A percentile compares a stretch with the other conserved stretches of the same genome.
Evolutionary conservation across 2,797 vertebrate species (phyloP).

Genomic region (Megalops cyprinoides): DNA sequence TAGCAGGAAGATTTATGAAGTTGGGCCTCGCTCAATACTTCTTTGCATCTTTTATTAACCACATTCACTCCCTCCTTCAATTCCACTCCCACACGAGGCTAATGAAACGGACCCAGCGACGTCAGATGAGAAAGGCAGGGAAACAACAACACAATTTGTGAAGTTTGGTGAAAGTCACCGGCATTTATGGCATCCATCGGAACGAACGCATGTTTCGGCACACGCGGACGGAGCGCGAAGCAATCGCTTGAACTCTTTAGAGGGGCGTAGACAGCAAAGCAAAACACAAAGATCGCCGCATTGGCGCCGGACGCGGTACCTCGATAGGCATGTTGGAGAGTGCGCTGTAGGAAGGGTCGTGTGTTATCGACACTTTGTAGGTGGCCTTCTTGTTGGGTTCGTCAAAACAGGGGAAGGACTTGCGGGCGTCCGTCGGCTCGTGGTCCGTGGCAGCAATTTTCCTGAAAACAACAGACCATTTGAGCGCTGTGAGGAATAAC

Average conservation of each 20-base stretch:
- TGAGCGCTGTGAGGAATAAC: slow-evolving; percentile 25
- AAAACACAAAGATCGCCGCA: too few relatives aligned
- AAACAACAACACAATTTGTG: too few relatives aligned
- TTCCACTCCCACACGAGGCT: background rate
- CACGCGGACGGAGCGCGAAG: too few relatives aligned
- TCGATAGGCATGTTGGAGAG: slow-evolving; percentile 91
- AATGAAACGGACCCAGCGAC: background rate
- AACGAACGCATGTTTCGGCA: too few relatives aligned
- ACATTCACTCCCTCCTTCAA: background rate
- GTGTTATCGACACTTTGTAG: slow-evolving; percentile 85
- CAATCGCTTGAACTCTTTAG: too few relatives aligned
- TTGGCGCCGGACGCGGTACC: slow-evolving; percentile 77
- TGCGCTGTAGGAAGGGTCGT: slow-evolving; percentile 68
- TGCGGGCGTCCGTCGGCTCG: slow-evolving; percentile 94
- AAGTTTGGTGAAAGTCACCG: too few relatives aligned
- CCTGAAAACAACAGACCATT: slow-evolving; percentile 67
- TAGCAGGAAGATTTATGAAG: slow-evolving; percentile 14
- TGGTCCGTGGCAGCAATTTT: slow-evolving; percentile 97
- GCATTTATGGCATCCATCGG: too few relatives aligned
- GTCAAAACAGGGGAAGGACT: slow-evolving; percentile 96
- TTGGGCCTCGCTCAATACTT: background rate
- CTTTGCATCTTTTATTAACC: slow-evolving; percentile 10
- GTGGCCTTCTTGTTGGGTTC: slow-evolving; percentile 98
- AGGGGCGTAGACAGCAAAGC: too few relatives aligned
- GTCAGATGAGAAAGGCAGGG: background rate